Conservation (phyloP, 2,888 invertebrate genomes). For the Parasteatoda lunata region DNA sequence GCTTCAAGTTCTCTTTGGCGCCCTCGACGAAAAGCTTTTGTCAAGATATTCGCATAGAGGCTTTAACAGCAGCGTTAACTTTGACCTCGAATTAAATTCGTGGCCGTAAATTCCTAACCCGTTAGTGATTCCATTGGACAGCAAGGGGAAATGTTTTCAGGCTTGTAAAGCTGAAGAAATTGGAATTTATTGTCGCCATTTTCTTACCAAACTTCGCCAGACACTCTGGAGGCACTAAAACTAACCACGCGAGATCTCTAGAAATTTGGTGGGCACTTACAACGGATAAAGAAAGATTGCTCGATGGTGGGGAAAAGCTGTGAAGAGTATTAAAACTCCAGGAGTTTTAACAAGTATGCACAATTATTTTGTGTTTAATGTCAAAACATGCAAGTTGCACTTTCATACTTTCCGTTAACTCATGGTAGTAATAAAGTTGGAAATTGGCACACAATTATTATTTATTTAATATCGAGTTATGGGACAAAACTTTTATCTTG, state of each 20-base stretch:
- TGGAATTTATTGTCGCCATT: constrained; percentile 39
- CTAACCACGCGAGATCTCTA: constrained; percentile 23
- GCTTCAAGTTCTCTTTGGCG: too few relatives aligned
- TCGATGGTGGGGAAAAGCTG: background rate
- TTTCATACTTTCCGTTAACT: too few relatives aligned
- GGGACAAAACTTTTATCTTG: too few relatives aligned
- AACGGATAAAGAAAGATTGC: background rate
- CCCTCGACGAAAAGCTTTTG: too few relatives aligned
- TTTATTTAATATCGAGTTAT: too few relatives aligned
- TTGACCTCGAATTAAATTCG: constrained; percentile 36
- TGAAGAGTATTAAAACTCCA: background rate
- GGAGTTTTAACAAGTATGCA: too few relatives aligned
- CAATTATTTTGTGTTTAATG: too few relatives aligned
- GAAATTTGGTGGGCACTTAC: constrained; percentile 30
- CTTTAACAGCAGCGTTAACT: constrained; percentile 4
- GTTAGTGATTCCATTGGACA: constrained; percentile 31
- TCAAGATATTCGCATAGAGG: background rate
- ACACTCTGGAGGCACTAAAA: constrained; percentile 34
- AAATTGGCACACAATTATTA: too few relatives aligned
- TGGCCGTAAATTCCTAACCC: constrained; percentile 41
- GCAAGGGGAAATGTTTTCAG: constrained; percentile 1
- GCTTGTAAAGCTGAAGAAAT: constrained; percentile 43
- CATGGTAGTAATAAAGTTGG: too few relatives aligned
- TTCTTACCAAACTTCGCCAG: constrained; percentile 4
- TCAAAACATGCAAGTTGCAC: too few relatives aligned